Conservation (phyloP, 37 sponge, comb jelly and placozoan genomes). For the Chondrilla cf. caribensis region DNA sequence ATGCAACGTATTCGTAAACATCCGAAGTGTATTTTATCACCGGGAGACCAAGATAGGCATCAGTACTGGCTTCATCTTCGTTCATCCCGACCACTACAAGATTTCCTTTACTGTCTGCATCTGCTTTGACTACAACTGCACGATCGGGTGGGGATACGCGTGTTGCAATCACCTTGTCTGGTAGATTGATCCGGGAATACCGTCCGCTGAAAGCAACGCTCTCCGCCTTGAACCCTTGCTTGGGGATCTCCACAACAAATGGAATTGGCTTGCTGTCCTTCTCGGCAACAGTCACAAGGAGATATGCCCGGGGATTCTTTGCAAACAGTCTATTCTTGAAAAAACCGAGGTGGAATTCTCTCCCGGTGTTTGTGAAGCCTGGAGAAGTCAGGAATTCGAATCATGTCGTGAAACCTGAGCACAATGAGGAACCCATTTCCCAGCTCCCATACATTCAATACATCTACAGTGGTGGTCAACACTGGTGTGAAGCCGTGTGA, state of each 20-base stretch:
- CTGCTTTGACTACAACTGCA: background rate
- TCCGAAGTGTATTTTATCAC: background rate
- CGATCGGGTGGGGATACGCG: background rate
- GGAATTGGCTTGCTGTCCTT: background rate
- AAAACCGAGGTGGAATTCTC: background rate
- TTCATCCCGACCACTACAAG: conserved; percentile 9
- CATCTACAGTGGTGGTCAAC: no score
- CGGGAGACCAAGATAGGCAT: conserved; percentile 13
- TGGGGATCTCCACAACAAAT: background rate
- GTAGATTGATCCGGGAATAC: background rate
- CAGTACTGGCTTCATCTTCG: conserved; percentile 16
- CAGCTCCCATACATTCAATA: no score
- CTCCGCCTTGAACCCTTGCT: background rate
- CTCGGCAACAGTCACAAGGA: background rate
- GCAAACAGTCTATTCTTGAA: conserved; percentile 5
- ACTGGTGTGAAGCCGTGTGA: no score
- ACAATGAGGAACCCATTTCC: no score
- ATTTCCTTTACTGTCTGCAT: background rate
- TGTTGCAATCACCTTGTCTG: background rate
- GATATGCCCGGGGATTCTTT: background rate
- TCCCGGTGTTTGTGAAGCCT: background rate
- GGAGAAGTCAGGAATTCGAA: background rate
- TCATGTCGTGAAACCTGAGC: background rate
- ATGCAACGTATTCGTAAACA: conserved; percentile 12
- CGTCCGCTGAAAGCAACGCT: background rate